These are phyloP conservation scores for Oreochromis spilurus DNA, from an alignment of 2,113 vertebrate species.

Conservation along the genomic window DNA sequence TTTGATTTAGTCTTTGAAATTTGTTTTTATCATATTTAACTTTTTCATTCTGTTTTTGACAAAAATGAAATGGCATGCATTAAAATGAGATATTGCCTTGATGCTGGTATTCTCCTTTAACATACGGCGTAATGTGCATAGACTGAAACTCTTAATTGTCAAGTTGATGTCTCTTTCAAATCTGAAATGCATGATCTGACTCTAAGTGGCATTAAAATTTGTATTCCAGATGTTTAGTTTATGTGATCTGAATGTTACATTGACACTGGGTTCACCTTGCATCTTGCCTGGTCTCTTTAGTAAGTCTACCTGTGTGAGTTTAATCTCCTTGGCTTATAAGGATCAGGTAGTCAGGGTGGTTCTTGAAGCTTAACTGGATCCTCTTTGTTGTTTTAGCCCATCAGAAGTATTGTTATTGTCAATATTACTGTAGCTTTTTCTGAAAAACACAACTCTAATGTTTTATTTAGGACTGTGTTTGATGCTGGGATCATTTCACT, in stretches of 20 bases:
- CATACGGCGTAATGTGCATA: neutral
- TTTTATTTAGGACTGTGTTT: neutral
- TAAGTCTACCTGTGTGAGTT: neutral
- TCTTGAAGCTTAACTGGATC: neutral
- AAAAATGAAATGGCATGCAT: neutral
- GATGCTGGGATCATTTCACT: rapidly evolving
- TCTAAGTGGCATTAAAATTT: neutral
- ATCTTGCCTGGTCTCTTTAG: neutral
- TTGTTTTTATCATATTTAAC: neutral
- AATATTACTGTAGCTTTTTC: neutral
- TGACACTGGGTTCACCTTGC: neutral
- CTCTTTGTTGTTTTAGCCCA: neutral
- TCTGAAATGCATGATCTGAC: neutral
- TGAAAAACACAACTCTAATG: neutral
- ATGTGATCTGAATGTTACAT: neutral
- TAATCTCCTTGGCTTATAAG: neutral
- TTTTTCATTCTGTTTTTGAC: neutral
- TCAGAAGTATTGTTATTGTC: constrained; percentile 33
- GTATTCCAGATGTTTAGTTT: neutral
- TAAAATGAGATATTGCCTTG: neutral
- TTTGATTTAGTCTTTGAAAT: neutral
- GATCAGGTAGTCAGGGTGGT: neutral
- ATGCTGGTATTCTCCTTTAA: neutral
- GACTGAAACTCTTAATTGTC: neutral
- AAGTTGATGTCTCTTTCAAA: neutral